phyloP scores from a whole-genome alignment of 2,797 vertebrate genomes.

The Acanthurus tractus region DNA sequence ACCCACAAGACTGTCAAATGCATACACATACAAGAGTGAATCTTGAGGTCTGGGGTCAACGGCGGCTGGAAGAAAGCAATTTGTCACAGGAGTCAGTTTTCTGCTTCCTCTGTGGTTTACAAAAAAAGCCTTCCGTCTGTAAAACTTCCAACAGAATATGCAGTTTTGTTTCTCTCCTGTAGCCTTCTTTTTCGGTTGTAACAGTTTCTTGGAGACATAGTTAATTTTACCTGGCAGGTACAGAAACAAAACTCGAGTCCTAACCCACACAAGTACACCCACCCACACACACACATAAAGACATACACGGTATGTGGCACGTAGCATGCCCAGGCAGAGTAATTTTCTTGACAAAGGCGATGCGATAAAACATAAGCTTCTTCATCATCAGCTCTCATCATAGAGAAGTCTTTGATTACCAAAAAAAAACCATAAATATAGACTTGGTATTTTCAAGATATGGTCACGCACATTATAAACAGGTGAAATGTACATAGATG shows the following conservation, averaged over 20 bases:
- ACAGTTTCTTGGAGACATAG: slow-evolving; percentile 7
- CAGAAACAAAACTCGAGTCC: slow-evolving; percentile 23
- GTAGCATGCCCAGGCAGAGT: slow-evolving; percentile 14
- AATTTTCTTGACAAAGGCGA: slow-evolving; percentile 36
- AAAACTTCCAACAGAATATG: slow-evolving; percentile 26
- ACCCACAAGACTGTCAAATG: slow-evolving; percentile 40
- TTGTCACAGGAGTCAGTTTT: slow-evolving; percentile 55
- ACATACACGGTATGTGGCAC: slow-evolving; percentile 4
- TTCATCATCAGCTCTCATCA: slow-evolving; percentile 41
- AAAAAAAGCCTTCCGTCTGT: slow-evolving; percentile 24
- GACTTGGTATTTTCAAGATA: slow-evolving; percentile 47
- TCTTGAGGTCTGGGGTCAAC: slow-evolving; percentile 56
- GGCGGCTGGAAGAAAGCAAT: slow-evolving; percentile 55
- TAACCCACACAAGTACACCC: background rate
- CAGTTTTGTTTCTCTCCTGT: background rate
- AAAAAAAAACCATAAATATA: slow-evolving; percentile 31
- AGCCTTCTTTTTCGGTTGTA: background rate
- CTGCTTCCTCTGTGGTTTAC: slow-evolving; percentile 41
- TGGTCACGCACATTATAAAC: slow-evolving; percentile 61
- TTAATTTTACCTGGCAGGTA: slow-evolving; percentile 40
- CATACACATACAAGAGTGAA: slow-evolving; percentile 37
- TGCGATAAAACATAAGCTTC: slow-evolving; percentile 33
- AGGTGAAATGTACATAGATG: slow-evolving; percentile 77
- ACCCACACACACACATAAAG: background rate
- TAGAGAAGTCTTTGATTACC: slow-evolving; percentile 19